These are phyloP conservation scores for Standfussiana lucernea DNA, from an alignment of 2,888 invertebrate genomes.

Conservation along the genomic window DNA sequence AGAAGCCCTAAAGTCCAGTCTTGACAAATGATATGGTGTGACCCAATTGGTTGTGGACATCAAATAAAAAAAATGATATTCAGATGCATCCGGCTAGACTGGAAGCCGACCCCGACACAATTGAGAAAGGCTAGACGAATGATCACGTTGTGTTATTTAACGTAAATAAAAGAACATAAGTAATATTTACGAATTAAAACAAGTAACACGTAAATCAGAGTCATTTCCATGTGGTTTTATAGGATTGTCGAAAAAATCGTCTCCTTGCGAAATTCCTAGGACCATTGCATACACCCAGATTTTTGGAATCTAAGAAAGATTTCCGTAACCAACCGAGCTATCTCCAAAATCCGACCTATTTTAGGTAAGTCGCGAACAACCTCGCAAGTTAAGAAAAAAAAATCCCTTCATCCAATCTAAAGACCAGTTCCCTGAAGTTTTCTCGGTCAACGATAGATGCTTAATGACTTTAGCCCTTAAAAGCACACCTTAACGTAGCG, in stretches of 20 bases:
- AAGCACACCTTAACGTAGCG: not conserved
- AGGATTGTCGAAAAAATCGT: conserved; percentile 17
- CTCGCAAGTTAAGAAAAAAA: not conserved
- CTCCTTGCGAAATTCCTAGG: conserved; percentile 10
- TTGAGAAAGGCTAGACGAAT: not conserved
- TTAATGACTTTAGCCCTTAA: not conserved
- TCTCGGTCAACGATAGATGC: not conserved
- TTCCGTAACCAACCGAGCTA: conserved; percentile 21
- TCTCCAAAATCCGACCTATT: conserved; percentile 19
- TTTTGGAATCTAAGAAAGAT: conserved; percentile 15
- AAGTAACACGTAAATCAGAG: not conserved
- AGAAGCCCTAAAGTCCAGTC: no score
- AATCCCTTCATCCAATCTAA: not conserved
- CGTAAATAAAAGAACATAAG: not conserved
- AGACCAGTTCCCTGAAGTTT: not conserved
- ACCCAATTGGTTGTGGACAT: not conserved
- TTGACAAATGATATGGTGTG: not conserved
- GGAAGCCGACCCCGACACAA: not conserved
- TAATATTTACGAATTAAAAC: not conserved
- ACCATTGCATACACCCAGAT: conserved; percentile 20
- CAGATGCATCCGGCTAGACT: not conserved
- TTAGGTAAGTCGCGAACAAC: conserved; percentile 31
- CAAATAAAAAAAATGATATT: not conserved
- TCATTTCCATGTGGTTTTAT: conserved; percentile 3
- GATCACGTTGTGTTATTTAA: not conserved